Conservation (phyloP, 2,888 invertebrate species). For the Acleris laterana region DNA sequence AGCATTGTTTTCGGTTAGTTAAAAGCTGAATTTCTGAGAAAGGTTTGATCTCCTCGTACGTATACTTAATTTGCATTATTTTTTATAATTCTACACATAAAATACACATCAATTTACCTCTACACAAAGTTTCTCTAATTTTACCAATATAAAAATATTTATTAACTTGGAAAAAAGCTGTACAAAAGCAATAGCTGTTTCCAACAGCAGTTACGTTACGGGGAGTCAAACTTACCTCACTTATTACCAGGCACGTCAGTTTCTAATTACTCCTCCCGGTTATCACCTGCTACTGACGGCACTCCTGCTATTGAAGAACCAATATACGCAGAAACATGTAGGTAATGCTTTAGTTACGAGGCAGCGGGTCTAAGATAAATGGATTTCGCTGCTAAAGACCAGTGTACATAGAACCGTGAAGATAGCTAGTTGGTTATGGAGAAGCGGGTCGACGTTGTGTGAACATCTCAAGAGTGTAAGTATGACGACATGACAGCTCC, state of each 20-base stretch:
- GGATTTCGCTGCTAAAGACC: conserved; percentile 52
- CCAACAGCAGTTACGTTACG: conserved; percentile 36
- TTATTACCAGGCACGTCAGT: conserved; percentile 75
- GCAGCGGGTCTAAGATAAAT: conserved; percentile 41
- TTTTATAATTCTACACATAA: no score
- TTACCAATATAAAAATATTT: background rate
- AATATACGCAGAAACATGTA: conserved; percentile 46
- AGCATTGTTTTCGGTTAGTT: no score
- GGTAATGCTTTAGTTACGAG: conserved; percentile 35
- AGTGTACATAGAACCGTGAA: conserved; percentile 47
- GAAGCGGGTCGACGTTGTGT: conserved; percentile 35
- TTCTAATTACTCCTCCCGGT: conserved; percentile 79
- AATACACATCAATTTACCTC: background rate
- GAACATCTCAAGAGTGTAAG: conserved; percentile 55
- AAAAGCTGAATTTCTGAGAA: no score
- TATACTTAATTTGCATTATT: no score
- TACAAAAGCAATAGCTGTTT: conserved; percentile 13
- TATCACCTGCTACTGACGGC: conserved; percentile 81
- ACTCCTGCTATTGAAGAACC: conserved; percentile 53
- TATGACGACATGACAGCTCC: conserved; percentile 67
- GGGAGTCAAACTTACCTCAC: conserved; percentile 70
- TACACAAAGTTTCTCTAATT: background rate
- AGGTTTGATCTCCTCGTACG: no score
- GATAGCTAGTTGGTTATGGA: conserved; percentile 35
- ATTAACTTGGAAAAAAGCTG: background rate